phyloP scores from a whole-genome alignment of 2,888 invertebrate species.

The Beris morrisii region DNA sequence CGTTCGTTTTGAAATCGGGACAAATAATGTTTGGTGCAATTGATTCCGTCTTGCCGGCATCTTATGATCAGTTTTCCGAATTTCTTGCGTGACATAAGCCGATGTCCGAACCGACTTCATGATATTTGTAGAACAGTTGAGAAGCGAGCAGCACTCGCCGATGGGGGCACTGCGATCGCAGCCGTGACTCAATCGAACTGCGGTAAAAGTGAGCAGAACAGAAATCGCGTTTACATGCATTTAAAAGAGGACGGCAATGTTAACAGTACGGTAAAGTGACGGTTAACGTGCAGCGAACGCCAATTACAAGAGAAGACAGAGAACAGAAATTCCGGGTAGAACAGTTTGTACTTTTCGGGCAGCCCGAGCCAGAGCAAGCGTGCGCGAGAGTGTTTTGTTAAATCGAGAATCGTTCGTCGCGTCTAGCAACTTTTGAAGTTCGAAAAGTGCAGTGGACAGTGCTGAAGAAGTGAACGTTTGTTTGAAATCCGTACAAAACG shows the following conservation, averaged over 20 bases:
- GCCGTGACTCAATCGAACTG: neutral
- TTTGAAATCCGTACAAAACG: neutral
- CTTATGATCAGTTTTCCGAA: neutral
- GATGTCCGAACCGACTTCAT: slow-evolving; percentile 4
- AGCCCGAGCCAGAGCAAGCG: slow-evolving; percentile 18
- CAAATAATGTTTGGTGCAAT: no score
- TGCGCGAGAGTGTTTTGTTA: no score
- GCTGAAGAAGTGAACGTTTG: slow-evolving; percentile 26
- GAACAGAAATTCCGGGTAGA: slow-evolving; percentile 23
- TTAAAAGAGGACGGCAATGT: slow-evolving; percentile 19
- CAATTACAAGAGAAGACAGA: slow-evolving; percentile 24
- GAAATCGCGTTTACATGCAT: slow-evolving; percentile 4
- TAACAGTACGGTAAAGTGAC: slow-evolving; percentile 22
- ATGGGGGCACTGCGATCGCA: slow-evolving; percentile 17
- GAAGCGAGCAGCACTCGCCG: neutral
- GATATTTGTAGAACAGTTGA: slow-evolving; percentile 3
- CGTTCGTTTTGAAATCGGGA: no score
- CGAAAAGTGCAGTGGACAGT: slow-evolving; percentile 9
- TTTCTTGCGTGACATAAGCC: slow-evolving; percentile 2
- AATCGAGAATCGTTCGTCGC: slow-evolving; percentile 24
- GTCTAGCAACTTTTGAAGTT: slow-evolving; percentile 1
- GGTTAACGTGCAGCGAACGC: slow-evolving; percentile 19
- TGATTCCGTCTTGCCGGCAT: no score
- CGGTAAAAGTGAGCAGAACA: slow-evolving; percentile 5
- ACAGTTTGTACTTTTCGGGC: slow-evolving; percentile 30